These are phyloP conservation scores for Amblyornis subalaris DNA, from an alignment of 2,113 vertebrate species.

Conservation along the genomic window DNA sequence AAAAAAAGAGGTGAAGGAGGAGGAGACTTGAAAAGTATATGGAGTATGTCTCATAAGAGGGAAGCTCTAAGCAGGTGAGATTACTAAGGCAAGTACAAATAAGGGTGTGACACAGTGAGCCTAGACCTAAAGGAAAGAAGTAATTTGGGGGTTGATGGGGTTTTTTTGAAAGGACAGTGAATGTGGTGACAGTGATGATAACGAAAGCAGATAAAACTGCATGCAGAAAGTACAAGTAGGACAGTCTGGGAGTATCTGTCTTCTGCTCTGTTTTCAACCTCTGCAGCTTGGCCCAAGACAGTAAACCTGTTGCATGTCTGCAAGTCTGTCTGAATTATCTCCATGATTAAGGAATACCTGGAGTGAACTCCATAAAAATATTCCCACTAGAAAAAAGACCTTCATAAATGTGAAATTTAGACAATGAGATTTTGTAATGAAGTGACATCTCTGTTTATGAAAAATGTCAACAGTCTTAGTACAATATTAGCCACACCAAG, in stretches of 20 bases:
- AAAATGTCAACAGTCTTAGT: not conserved
- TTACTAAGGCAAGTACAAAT: not conserved
- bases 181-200: not conserved
- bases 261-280: not conserved
- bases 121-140: not conserved
- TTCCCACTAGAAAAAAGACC: not conserved
- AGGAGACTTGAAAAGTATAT: not conserved
- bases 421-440: not conserved
- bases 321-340: not conserved
- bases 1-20: not conserved
- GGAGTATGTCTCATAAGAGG: not conserved
- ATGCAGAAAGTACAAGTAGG: not conserved
- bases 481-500: not conserved
- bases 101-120: not conserved
- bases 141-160: rapidly evolving
- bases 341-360: not conserved
- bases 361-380: not conserved
- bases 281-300: not conserved
- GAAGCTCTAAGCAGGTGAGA: not conserved
- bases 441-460: not conserved
- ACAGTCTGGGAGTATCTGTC: not conserved
- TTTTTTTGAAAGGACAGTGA: not conserved
- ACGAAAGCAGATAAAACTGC: not conserved
- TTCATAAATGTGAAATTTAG: not conserved
- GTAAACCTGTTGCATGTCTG: not conserved